A percentile compares a stretch with the other conserved stretches of the same genome.
phyloP scores from a whole-genome alignment of 1,140 invertebrate genomes.

The Diachasmimorpha longicaudata region DNA sequence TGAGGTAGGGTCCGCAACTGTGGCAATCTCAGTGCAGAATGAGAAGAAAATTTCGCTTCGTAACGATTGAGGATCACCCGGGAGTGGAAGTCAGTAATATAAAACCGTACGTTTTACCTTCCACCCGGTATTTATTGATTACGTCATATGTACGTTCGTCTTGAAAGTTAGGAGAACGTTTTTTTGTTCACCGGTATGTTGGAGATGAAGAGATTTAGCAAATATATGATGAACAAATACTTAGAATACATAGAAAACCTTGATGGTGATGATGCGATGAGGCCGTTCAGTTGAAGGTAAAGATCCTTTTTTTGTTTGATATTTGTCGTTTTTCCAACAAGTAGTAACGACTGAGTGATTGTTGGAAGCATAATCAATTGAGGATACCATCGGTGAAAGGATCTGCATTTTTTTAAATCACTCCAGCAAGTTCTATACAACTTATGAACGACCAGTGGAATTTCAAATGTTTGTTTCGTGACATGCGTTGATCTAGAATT shows the following conservation, averaged over 20 bases:
- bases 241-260: not conserved
- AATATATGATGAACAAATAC: not conserved
- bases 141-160: not conserved
- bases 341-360: not conserved
- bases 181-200: not conserved
- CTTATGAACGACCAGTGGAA: not conserved
- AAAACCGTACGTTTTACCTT: not conserved
- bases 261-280: not conserved
- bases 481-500: not conserved
- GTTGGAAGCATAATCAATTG: not conserved
- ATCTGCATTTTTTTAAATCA: not conserved
- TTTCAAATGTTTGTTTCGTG: no score
- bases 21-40: not conserved
- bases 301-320: not conserved
- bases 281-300: not conserved
- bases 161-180: not conserved
- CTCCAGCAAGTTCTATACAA: not conserved
- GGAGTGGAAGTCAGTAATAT: slow-evolving; percentile 1
- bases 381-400: not conserved
- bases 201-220: not conserved
- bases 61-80: not conserved
- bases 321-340: not conserved
- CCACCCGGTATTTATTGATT: slow-evolving; percentile 3
- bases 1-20: not conserved
- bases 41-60: not conserved